Evolutionary conservation across 2,113 vertebrate genomes (phyloP).

Genomic region (Heterochromis multidens): DNA sequence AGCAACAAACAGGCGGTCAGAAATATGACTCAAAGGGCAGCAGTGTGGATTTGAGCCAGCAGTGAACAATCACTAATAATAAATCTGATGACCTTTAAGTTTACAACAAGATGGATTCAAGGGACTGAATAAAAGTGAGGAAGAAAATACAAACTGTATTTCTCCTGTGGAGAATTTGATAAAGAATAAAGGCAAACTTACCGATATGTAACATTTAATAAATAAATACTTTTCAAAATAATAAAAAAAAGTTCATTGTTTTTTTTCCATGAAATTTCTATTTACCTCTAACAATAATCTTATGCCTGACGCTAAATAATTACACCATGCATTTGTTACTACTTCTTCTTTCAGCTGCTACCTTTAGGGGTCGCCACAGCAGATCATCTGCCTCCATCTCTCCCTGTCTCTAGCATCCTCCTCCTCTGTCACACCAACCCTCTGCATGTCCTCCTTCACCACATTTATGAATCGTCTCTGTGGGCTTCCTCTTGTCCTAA

Average conservation of each 20-base stretch:
- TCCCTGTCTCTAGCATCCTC: no score
- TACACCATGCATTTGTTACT: neutral
- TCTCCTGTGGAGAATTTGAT: conserved; percentile 53
- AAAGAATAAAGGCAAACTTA: neutral
- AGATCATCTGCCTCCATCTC: neutral
- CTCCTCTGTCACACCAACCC: neutral
- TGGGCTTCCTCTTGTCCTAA: neutral
- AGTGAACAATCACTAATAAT: neutral
- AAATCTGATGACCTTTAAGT: neutral
- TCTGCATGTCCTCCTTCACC: no score
- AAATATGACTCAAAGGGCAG: neutral
- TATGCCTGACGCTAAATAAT: neutral
- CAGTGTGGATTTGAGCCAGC: neutral
- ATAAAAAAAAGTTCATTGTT: neutral
- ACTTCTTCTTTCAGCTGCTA: no score
- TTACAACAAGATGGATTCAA: neutral
- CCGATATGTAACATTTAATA: neutral
- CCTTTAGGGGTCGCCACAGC: neutral
- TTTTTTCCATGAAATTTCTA: neutral
- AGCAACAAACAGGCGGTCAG: conserved; percentile 12
- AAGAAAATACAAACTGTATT: neutral
- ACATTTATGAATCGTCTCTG: neutral
- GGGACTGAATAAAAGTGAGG: neutral
- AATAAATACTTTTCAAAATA: neutral
- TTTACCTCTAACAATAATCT: neutral